Evolutionary conservation across 2,888 invertebrate genomes (phyloP), one percentile per base, ranked within the genome.

Genomic region (Anthrax anthrax): DNA sequence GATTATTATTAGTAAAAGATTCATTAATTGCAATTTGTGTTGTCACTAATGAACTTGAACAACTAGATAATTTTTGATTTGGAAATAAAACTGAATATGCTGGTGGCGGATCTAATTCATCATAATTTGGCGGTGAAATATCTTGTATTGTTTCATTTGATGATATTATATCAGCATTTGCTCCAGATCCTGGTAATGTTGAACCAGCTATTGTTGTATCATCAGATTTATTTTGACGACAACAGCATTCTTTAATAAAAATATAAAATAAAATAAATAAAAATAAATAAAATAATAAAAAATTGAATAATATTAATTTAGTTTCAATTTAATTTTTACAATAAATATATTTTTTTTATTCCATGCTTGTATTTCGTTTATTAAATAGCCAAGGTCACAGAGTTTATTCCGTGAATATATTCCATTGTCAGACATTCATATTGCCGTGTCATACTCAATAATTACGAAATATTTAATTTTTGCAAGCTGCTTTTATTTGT

Each of bases 31-130:
- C 43, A 62, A 27, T 29, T 8, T 32, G 9, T 32, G 29, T 12
- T 32, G 23, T 18, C 13, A 29, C 17, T 6, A 17, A 39, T 14
- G 19, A 12, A 23, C 43, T 39, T 14, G 16, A 17, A 23, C 14
- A 16, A 18, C 13, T 38, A 10, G n/a, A 60, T 4, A 62, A 60
- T 54, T 67, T 67, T 49, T 67, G 65, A 47, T 65, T 64, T 50
- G 81, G 81, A 65, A 81, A 81, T 2, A 81, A 69, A 1, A 76
- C 75, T 41, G 75, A 76, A 61, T 81, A 81, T 1, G 80, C 73
- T 0, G 81, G 81, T 3, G 75, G 75, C 2, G 78, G 76, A 50
- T 75, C 75, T 44, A 75, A 58, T 45, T 74, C 74, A 49, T 81
- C 80, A 61, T 81, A 81, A 55, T 77, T 76, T 4, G 81, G 81